A percentile compares a stretch with the other conserved stretches of the same genome.
These are phyloP conservation scores for Stictonetta naevosa DNA, from an alignment of 2,113 vertebrate species.

Conservation along the genomic window DNA sequence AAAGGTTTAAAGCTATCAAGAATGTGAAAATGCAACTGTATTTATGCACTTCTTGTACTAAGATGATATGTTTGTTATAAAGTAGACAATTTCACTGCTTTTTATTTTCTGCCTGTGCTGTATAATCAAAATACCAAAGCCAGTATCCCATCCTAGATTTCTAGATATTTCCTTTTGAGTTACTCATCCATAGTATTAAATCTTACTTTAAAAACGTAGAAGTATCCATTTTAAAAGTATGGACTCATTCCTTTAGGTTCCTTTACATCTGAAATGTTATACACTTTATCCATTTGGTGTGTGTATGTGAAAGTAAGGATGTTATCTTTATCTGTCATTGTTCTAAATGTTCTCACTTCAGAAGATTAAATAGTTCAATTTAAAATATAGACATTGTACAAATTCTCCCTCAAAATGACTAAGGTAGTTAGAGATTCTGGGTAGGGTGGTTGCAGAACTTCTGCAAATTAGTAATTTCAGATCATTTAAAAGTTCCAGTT, in stretches of 20 bases:
- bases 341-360: background rate
- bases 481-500: background rate
- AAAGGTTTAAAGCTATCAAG: background rate
- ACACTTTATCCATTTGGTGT: background rate
- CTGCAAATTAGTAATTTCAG: background rate
- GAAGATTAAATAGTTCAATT: background rate
- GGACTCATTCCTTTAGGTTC: accelerated
- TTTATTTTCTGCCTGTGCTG: background rate
- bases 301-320: background rate
- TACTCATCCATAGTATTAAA: background rate
- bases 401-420: background rate
- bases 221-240: background rate
- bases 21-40: background rate
- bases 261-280: background rate
- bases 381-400: background rate
- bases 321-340: background rate
- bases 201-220: background rate
- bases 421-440: background rate
- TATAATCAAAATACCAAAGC: background rate
- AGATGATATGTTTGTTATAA: background rate
- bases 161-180: background rate
- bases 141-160: background rate
- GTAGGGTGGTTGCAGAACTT: background rate
- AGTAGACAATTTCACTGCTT: background rate
- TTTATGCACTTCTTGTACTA: background rate